Evolutionary conservation across 2,113 vertebrate genomes (phyloP).

Genomic region (Halichoeres trimaculatus): DNA sequence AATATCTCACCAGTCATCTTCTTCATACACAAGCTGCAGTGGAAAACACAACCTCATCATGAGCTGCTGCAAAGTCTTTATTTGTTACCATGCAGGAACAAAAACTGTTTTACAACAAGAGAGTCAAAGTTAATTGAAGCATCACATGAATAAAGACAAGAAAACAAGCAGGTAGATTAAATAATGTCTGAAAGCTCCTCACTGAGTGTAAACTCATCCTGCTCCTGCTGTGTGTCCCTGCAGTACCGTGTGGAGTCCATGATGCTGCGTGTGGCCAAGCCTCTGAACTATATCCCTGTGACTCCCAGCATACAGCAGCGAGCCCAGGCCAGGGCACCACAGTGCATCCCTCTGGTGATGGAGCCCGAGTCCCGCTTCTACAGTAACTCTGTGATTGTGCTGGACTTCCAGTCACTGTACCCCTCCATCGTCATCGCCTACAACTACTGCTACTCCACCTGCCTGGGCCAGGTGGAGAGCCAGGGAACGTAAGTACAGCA

Average conservation of each 20-base stretch:
- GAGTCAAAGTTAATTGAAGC: too few species aligned
- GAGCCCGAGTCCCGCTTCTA: slow-evolving; percentile 98
- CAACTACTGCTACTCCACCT: slow-evolving; percentile 99
- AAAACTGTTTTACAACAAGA: too few species aligned
- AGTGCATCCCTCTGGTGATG: slow-evolving; percentile 94
- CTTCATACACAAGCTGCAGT: too few species aligned
- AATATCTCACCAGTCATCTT: too few species aligned
- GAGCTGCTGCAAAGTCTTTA: too few species aligned
- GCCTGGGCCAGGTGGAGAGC: slow-evolving; percentile 93
- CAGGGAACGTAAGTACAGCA: slow-evolving; percentile 91
- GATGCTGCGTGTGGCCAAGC: slow-evolving; percentile 98
- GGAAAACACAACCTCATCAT: too few species aligned
- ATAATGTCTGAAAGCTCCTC: too few species aligned
- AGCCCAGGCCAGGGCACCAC: slow-evolving; percentile 93
- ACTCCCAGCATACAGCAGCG: slow-evolving; percentile 93
- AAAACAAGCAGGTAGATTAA: too few species aligned
- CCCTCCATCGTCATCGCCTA: slow-evolving; percentile 98
- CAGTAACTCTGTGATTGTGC: slow-evolving; percentile 95
- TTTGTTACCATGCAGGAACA: too few species aligned
- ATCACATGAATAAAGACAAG: too few species aligned
- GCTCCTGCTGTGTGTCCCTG: not conserved
- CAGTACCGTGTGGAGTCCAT: slow-evolving; percentile 99
- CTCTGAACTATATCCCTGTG: slow-evolving; percentile 95
- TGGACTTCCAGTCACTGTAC: slow-evolving; percentile 98
- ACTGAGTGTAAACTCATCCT: too few species aligned